A percentile compares a stretch with the other conserved stretches of the same genome.
Evolutionary conservation across 2,888 invertebrate species (phyloP).

Genomic region (Euphydryas editha): DNA sequence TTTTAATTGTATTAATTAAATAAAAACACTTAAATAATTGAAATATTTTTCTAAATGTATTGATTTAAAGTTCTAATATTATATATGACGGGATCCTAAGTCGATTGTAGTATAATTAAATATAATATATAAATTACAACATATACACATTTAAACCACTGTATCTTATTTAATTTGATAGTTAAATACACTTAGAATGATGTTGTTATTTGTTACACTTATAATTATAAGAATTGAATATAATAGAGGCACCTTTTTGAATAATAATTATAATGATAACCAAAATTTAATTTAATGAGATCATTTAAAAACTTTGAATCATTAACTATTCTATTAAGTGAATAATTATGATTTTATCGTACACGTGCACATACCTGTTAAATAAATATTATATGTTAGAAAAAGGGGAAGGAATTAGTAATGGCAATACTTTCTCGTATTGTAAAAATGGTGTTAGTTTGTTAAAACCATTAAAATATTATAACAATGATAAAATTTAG

Average conservation of each 20-base stretch:
- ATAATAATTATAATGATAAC: not conserved
- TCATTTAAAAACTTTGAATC: not conserved
- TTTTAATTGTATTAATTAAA: not conserved
- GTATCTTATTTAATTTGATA: no score
- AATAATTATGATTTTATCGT: not conserved
- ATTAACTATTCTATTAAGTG: not conserved
- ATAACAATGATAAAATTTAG: not conserved
- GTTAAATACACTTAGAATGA: no score
- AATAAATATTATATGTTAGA: not conserved
- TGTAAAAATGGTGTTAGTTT: not conserved
- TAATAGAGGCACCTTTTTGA: not conserved
- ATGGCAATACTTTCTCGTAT: not conserved
- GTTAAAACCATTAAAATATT: not conserved
- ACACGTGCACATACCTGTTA: not conserved
- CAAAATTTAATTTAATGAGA: not conserved
- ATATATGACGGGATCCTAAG: no score
- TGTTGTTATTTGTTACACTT: not conserved
- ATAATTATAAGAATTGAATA: not conserved
- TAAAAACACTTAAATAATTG: not conserved
- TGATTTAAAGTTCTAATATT: not conserved
- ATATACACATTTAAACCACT: no score
- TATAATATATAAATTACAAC: no score
- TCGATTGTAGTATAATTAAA: no score
- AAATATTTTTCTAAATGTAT: not conserved
- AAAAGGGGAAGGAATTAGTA: not conserved